These are phyloP conservation scores for Sebastes goodei DNA, from an alignment of 2,797 vertebrate genomes.

Conservation along the genomic window DNA sequence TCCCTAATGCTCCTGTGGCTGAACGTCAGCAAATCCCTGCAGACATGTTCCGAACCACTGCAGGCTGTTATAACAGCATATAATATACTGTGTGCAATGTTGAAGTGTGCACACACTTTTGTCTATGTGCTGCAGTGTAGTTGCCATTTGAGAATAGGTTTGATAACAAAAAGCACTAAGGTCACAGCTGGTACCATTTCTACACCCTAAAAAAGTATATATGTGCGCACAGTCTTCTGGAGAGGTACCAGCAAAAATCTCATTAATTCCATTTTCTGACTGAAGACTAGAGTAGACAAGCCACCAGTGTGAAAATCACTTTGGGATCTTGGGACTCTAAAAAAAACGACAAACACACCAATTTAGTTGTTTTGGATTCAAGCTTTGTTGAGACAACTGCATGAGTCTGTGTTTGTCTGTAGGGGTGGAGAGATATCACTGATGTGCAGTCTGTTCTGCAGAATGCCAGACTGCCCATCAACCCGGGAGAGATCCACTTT, in stretches of 20 bases:
- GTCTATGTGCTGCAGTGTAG: neutral
- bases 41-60: neutral
- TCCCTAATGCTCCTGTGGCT: neutral
- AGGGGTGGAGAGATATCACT: constrained; percentile 38
- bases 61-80: neutral
- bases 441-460: constrained; percentile 47
- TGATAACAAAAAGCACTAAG: neutral
- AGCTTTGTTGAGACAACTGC: constrained; percentile 12
- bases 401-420: constrained; percentile 39
- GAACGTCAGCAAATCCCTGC: neutral
- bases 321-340: neutral
- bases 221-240: neutral
- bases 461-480: constrained; percentile 55
- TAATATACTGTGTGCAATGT: neutral
- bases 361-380: constrained; percentile 14
- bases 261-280: neutral
- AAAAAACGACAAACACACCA: neutral
- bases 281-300: neutral
- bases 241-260: neutral
- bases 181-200: neutral
- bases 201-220: neutral
- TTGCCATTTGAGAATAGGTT: neutral
- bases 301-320: neutral
- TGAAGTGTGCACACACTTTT: neutral
- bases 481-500: constrained; percentile 61